These are phyloP conservation scores for Pithys albifrons DNA, from an alignment of 2,113 vertebrate species.

Conservation along the genomic window DNA sequence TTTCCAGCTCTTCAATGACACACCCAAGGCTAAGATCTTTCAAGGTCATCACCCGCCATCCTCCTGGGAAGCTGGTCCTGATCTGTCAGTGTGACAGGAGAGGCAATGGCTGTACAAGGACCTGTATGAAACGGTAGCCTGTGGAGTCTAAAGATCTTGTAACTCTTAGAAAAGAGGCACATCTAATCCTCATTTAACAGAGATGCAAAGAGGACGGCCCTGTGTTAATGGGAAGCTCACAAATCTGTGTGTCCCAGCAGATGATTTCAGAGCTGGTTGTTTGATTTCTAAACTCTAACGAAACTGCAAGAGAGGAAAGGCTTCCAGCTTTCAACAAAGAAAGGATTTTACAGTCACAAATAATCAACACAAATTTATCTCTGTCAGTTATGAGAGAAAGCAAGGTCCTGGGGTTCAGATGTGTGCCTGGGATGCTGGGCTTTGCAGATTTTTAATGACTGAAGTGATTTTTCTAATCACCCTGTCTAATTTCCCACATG, in stretches of 20 bases:
- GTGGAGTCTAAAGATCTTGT: not conserved
- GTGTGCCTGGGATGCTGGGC: not conserved
- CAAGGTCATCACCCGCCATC: not conserved
- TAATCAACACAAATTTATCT: not conserved
- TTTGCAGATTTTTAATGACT: not conserved
- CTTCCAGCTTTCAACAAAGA: not conserved
- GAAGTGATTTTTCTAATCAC: not conserved
- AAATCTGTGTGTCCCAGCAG: not conserved
- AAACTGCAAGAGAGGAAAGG: not conserved
- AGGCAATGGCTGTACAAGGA: not conserved
- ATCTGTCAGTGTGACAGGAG: not conserved
- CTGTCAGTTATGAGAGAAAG: not conserved
- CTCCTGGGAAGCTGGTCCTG: not conserved
- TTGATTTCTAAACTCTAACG: slow-evolving; percentile 10
- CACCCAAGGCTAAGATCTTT: not conserved
- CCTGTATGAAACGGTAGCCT: not conserved
- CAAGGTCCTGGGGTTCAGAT: rapidly evolving
- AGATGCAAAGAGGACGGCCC: rapidly evolving
- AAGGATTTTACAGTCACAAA: not conserved
- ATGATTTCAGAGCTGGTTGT: not conserved
- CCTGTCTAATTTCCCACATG: not conserved
- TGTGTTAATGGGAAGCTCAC: not conserved
- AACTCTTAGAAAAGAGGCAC: not conserved
- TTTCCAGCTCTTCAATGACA: not conserved
- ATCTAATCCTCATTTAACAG: rapidly evolving